Base-by-base conservation (phyloP, 2,888 invertebrate species). In the Orchestes rusci region DNA sequence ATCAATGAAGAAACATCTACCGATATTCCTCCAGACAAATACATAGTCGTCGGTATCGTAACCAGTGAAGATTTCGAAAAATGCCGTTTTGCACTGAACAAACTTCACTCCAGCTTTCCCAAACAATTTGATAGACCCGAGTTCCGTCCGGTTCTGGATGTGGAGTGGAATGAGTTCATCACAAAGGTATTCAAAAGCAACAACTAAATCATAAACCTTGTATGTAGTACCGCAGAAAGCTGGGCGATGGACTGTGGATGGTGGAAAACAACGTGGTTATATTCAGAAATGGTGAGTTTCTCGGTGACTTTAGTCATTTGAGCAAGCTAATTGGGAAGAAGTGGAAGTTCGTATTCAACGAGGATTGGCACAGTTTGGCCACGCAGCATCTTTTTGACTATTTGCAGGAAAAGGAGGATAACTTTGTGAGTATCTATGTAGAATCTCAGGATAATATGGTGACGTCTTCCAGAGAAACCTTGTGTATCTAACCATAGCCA, bases 401-500 rank as follows among this genome's bases (percentile, higher is more conserved):
- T 53, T 55, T 77, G 3, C 62, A 64, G 35, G 62, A 66, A 48
- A 69, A 71, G 45, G 67, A 57, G 32, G 46, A 48, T 4, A 54
- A 55, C 40, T 57, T 51, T 27, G 64, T 63, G 56, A 56, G 52
- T 44, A 39, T 15, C 18, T 12, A 7, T 7, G 27, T n/a, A 27
- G 2, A 27, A 18, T 31, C 13, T 32, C 2, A 37, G 13, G 13
- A 7, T n/a, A n/a, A n/a, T n/a, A n/a, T n/a, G n/a, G n/a, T n/a
- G n/a, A n/a, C n/a, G n/a, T n/a, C n/a, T 76, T 76, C 54, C 66
- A 79, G 79, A 71, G 76, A 56, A 71, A 73, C 23, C 72, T 69
- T 55, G 74, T 70, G 2, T 78, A 73, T 55, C 66, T 79, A 55
- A 73, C 74, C 33, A 67, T 79, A 51, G 62, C 71, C 3, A 68